A percentile compares a stretch with the other conserved stretches of the same genome.
These are phyloP conservation scores for Mionectes macconnelli DNA, from an alignment of 2,113 vertebrate genomes.

Conservation along the genomic window DNA sequence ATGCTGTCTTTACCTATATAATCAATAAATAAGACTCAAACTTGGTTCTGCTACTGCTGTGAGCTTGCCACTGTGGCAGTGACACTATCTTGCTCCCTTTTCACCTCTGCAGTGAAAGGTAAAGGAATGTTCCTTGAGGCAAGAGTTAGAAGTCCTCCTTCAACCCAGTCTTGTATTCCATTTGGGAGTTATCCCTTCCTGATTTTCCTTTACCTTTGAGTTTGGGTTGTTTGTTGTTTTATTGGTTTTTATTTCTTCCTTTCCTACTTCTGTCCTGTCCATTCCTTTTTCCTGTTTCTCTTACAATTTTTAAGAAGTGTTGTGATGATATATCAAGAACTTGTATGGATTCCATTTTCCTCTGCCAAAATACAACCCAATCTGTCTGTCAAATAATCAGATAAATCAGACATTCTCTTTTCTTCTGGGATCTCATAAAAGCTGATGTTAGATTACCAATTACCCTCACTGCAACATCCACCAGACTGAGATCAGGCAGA, in stretches of 20 bases:
- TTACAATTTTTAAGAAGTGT: background rate
- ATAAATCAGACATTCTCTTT: background rate
- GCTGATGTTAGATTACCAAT: background rate
- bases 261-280: background rate
- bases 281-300: background rate
- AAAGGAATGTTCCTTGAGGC: background rate
- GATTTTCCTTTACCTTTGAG: background rate
- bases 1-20: background rate
- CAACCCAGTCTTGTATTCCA: background rate
- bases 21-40: background rate
- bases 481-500: background rate
- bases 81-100: background rate
- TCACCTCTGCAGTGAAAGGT: background rate
- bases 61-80: background rate
- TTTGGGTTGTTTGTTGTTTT: background rate
- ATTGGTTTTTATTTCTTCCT: background rate
- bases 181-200: background rate
- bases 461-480: background rate
- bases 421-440: background rate
- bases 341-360: background rate
- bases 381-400: background rate
- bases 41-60: background rate
- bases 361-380: background rate
- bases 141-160: background rate
- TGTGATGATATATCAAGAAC: background rate